These are phyloP conservation scores for Drosophila malerkotliana DNA, from an alignment of 1,140 invertebrate genomes.

Conservation along the genomic window DNA sequence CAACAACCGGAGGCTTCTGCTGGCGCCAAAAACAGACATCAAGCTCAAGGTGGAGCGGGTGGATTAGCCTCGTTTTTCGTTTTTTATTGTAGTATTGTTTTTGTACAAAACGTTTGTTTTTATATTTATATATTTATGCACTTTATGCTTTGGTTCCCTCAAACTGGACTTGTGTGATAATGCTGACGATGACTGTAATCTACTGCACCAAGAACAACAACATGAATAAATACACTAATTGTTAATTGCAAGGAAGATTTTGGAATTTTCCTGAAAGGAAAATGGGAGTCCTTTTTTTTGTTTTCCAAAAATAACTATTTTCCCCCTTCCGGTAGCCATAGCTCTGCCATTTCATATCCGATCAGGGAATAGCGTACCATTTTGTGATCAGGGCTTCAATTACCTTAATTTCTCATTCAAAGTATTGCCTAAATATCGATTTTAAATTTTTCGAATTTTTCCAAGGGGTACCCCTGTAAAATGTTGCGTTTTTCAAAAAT, in stretches of 20 bases:
- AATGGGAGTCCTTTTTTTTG: too few relatives aligned
- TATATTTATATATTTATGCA: conserved; percentile 39
- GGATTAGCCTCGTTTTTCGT: conserved; percentile 18
- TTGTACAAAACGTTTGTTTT: conserved; percentile 53
- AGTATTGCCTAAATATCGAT: too few relatives aligned
- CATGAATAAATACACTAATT: conserved; percentile 1
- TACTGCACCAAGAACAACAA: conserved; percentile 35
- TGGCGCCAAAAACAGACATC: conserved; percentile 75
- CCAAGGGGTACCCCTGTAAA: too few relatives aligned
- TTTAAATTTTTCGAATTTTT: too few relatives aligned
- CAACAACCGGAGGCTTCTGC: conserved; percentile 82
- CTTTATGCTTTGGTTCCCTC: conserved; percentile 31
- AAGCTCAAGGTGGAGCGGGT: conserved; percentile 53
- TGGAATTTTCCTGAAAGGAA: too few relatives aligned
- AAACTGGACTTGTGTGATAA: conserved; percentile 70
- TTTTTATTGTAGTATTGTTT: conserved; percentile 31
- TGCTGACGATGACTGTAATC: conserved; percentile 52
- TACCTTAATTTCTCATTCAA: too few relatives aligned
- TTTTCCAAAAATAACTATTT: too few relatives aligned
- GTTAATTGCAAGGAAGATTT: not conserved
- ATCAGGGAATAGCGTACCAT: too few relatives aligned
- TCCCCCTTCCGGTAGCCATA: too few relatives aligned
- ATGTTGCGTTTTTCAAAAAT: too few relatives aligned
- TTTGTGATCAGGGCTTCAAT: too few relatives aligned
- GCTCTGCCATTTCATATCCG: too few relatives aligned